Percentiles rank a stretch among this genome's conserved stretches.
Conservation (phyloP, 2,888 invertebrate genomes). For the Caenorhabditis drosophilae region DNA sequence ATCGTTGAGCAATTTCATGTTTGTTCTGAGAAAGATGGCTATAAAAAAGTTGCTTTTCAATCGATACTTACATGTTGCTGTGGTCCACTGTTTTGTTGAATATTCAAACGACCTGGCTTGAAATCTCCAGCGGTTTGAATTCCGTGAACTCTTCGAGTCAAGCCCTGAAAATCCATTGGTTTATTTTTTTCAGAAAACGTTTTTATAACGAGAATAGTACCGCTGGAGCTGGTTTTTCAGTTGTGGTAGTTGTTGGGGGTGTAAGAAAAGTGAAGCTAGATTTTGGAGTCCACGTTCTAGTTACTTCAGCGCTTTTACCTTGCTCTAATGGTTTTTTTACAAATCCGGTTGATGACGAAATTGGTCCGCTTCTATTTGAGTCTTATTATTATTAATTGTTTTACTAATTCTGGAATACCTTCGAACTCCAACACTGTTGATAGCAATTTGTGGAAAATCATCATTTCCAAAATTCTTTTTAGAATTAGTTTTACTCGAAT, state of each 20-base stretch:
- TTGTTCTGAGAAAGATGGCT: constrained; percentile 41
- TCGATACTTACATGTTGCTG: no score
- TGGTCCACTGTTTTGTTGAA: no score
- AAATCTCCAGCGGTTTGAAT: constrained; percentile 20
- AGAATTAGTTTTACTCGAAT: constrained; percentile 8
- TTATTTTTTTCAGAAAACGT: no score
- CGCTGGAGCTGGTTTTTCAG: no score
- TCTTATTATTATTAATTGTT: not conserved
- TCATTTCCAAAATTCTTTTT: constrained; percentile 13
- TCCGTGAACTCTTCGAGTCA: constrained; percentile 23
- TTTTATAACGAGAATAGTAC: no score
- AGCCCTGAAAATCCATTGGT: constrained; percentile 19
- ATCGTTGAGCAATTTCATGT: constrained; percentile 53
- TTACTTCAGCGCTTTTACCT: constrained; percentile 19
- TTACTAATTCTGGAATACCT: constrained; percentile 11
- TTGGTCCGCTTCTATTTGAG: no score
- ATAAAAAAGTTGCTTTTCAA: no score
- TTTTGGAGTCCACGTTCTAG: constrained; percentile 27
- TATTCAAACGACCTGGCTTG: constrained; percentile 22
- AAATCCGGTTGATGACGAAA: not conserved
- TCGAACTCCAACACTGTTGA: constrained; percentile 38
- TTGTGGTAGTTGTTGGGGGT: constrained; percentile 17
- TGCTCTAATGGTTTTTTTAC: constrained; percentile 26
- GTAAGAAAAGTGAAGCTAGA: constrained; percentile 18
- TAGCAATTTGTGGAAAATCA: constrained; percentile 35